Base-by-base conservation (phyloP, 2,113 vertebrate genomes). In the Chaetorhynchus papuensis region DNA sequence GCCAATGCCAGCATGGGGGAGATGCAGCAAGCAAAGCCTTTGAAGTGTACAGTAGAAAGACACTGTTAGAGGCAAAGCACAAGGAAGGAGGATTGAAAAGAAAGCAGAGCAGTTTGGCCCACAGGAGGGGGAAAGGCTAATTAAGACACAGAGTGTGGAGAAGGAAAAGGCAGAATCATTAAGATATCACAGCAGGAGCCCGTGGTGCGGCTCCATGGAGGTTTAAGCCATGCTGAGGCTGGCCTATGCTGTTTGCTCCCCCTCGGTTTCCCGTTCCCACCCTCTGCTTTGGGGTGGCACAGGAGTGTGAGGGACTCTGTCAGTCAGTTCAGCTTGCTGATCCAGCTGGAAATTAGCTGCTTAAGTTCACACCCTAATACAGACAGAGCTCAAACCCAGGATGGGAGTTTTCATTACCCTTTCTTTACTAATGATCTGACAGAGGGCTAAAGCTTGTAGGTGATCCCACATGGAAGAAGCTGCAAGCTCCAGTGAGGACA, bases 51-150 rank as follows among this genome's bases (percentile, higher is more conserved):
- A 83, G 96, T 71, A 88, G 87, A 78, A 92, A 92, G 96, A 95
- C 77, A 76, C 72, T 82, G 59, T 95, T 93, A 93, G 86, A 84
- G 59, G 90, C 70, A 83, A 96, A 94, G 71, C 64, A 81, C 1
- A 15, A 69, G 89, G 80, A 91, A 90, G 65, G 74, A 79, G 65
- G 49, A 84, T 12, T 88, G 94, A 93, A 94, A 96, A 93, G 92
- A 94, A 93, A 95, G 83, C 86, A 78, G 88, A 86, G 52, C 94
- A 94, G 88, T 86, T 96, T 95, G 90, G 93, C 76, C 92, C 80
- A 90, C 61, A 97, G 97, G 97, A 96, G 92, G 83, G 70, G 57
- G 56, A 95, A 94, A 65, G 83, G 77, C 90, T 96, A 95, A 96
- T 95, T 92, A 96, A 97, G 80, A 87, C 92, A 84, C n/a, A 68